Conservation (phyloP, 1,140 invertebrate genomes). For the Orchestia grillus region DNA sequence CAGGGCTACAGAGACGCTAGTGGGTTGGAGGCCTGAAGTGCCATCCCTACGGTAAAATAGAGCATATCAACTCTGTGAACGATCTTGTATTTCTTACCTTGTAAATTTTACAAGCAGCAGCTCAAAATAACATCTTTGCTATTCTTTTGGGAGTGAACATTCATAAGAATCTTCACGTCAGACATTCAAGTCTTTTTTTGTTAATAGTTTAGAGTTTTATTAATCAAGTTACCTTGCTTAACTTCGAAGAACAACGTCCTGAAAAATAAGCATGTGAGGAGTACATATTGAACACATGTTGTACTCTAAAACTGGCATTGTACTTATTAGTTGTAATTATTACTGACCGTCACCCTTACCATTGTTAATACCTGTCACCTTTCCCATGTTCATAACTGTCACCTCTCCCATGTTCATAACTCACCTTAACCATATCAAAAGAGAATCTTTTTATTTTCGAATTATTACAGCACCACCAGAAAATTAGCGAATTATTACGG, state of each 20-base stretch:
- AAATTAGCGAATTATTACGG: neutral
- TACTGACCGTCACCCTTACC: neutral
- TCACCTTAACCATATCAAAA: no score
- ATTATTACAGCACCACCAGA: no score
- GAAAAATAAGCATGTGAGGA: neutral
- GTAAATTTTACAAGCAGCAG: neutral
- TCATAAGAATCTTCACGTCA: neutral
- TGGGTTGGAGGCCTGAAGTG: neutral
- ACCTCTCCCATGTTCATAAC: no score
- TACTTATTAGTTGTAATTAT: neutral
- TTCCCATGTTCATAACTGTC: no score
- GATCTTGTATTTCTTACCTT: neutral
- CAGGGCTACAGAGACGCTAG: neutral
- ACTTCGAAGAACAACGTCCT: neutral
- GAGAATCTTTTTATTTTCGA: no score
- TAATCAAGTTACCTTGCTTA: neutral
- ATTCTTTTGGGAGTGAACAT: neutral
- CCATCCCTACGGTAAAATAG: neutral
- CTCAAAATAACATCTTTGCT: neutral
- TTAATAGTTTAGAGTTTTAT: neutral
- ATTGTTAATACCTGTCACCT: neutral
- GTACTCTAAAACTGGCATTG: neutral
- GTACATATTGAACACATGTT: neutral
- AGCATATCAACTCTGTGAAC: neutral
- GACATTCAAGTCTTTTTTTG: neutral